Evolutionary conservation across 1,140 invertebrate genomes (phyloP), one percentile per base, ranked within the genome.

Genomic region (Eupristina koningsbergeri): DNA sequence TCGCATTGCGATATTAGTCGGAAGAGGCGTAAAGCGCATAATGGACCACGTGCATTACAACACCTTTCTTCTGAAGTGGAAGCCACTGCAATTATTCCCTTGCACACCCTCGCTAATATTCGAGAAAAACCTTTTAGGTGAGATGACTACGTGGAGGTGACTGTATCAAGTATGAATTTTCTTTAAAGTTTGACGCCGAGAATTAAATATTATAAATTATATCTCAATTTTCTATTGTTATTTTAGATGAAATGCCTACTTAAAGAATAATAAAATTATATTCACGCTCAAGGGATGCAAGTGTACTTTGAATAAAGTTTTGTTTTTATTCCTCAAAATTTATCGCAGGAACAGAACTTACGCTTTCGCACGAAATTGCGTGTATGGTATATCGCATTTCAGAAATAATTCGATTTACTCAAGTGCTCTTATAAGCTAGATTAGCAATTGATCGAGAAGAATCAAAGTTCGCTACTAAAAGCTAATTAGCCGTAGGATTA

Each of bases 101-200:
- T 71, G 36, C 67, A 15, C 45, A 29, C 73, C 11, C 73, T 29
- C n/a, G 13, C n/a, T 8, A 31, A 53, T 1, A 47, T 75, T 75
- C 45, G n/a, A 75, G 73, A 53, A 53, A 47, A 53, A 75, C 45
- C 45, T 75, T 75, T 75, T 75, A 75, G 45, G 13, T 31, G n/a
- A 74, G 31, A 50, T 31, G 19, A 39, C 34, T 69, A n/a, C n/a
- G n/a, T n/a, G n/a, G n/a, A n/a, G n/a, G n/a, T n/a, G n/a, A n/a
- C n/a, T n/a, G n/a, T n/a, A n/a, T n/a, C n/a, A n/a, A n/a, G n/a
- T n/a, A n/a, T n/a, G n/a, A n/a, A n/a, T n/a, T n/a, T n/a, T n/a
- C n/a, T n/a, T n/a, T n/a, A n/a, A n/a, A n/a, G n/a, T n/a, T n/a
- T n/a, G n/a, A n/a, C n/a, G n/a, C n/a, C n/a, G n/a, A n/a, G n/a